Evolutionary conservation across 1,140 invertebrate genomes (phyloP).

Genomic region (Euura lappo): DNA sequence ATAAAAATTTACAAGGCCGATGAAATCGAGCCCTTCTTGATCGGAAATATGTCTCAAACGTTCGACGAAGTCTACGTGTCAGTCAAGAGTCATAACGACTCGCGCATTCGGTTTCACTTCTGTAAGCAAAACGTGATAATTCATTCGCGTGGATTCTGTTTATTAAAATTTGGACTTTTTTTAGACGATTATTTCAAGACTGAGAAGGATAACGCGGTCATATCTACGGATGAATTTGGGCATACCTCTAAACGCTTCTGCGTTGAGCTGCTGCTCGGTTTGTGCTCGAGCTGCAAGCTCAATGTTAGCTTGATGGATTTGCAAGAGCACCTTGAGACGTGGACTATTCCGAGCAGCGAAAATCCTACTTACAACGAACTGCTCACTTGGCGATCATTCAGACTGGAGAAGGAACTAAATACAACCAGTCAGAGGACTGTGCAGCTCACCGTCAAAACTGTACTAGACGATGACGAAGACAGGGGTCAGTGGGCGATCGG

Average conservation of each 20-base stretch:
- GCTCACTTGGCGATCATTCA: constrained; percentile 30
- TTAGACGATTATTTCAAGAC: constrained; percentile 32
- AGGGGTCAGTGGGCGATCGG: background rate
- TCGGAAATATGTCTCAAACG: background rate
- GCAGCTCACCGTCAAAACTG: background rate
- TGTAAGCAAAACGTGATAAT: constrained; percentile 21
- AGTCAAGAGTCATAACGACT: background rate
- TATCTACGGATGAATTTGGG: constrained; percentile 18
- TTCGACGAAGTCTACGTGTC: background rate
- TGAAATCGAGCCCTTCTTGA: constrained; percentile 5
- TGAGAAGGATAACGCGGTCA: background rate
- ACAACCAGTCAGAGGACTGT: background rate
- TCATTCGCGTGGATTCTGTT: background rate
- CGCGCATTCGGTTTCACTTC: constrained; percentile 28
- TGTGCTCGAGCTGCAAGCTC: constrained; percentile 30
- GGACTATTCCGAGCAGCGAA: constrained; percentile 1
- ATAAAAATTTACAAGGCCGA: constrained; percentile 16
- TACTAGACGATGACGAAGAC: background rate
- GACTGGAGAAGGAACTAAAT: constrained; percentile 11
- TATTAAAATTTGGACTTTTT: background rate
- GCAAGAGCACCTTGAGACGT: background rate
- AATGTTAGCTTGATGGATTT: constrained; percentile 13
- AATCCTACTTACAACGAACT: constrained; percentile 12
- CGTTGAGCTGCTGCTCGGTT: constrained; percentile 29
- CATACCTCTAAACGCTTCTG: constrained; percentile 17